These are phyloP conservation scores for Balaenoptera acutorostrata DNA, from an alignment of 2,113 vertebrate species.

Conservation along the genomic window DNA sequence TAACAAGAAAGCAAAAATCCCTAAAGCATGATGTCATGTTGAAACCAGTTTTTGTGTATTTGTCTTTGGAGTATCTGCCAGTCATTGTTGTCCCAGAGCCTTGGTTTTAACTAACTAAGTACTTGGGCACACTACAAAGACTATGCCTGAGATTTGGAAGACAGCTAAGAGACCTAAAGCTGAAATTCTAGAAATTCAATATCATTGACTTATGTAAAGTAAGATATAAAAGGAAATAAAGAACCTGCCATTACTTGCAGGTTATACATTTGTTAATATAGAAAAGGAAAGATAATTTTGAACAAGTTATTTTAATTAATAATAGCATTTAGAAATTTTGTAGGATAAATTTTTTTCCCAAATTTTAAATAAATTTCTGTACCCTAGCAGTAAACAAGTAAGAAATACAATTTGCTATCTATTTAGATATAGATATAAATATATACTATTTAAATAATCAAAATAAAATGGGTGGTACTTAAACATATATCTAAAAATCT, in stretches of 20 bases:
- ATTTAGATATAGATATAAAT: neutral
- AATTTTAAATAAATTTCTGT: neutral
- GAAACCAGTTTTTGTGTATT: neutral
- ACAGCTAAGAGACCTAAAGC: neutral
- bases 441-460: neutral
- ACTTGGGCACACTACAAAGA: neutral
- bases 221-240: neutral
- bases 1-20: neutral
- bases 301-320: neutral
- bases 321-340: neutral
- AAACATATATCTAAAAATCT: neutral
- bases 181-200: neutral
- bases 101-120: neutral
- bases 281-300: neutral
- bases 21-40: neutral
- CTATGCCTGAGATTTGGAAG: neutral
- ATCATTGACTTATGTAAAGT: neutral
- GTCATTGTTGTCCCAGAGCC: neutral
- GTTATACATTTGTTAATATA: neutral
- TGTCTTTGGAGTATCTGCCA: neutral
- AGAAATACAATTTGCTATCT: neutral
- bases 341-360: neutral
- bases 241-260: neutral
- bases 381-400: neutral
- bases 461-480: neutral